phyloP scores from a whole-genome alignment of 2,888 invertebrate genomes.

The Eilema griseolum region DNA sequence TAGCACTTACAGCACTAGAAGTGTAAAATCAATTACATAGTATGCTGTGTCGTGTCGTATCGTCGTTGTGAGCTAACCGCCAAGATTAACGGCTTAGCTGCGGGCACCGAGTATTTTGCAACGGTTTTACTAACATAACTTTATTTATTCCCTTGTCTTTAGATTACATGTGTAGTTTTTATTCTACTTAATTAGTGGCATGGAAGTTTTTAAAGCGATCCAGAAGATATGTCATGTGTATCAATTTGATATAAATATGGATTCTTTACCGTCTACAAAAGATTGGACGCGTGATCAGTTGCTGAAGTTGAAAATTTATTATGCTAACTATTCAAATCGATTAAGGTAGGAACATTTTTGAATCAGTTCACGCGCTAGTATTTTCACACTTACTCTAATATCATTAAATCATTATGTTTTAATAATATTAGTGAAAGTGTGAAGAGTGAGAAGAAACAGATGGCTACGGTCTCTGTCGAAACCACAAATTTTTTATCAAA shows the following conservation, averaged over 20 bases:
- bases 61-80: constrained; percentile 49
- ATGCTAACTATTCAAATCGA: no score
- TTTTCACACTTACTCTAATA: no score
- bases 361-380: no score
- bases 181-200: background rate
- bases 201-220: background rate
- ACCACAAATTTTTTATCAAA: no score
- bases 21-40: constrained; percentile 55
- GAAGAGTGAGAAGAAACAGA: background rate
- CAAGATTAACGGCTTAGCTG: constrained; percentile 54
- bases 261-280: no score
- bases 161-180: background rate
- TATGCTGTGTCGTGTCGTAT: constrained; percentile 43
- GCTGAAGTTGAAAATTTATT: background rate
- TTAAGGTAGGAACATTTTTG: no score
- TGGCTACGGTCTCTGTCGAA: no score
- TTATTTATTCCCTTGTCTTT: constrained; percentile 2
- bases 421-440: background rate
- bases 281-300: background rate
- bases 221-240: background rate
- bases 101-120: constrained; percentile 48
- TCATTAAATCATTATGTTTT: no score
- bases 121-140: constrained; percentile 43
- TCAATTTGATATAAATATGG: background rate
- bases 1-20: constrained; percentile 39